Conservation (phyloP, 2,888 invertebrate species). For the Amblyjoppa fuscipennis region DNA sequence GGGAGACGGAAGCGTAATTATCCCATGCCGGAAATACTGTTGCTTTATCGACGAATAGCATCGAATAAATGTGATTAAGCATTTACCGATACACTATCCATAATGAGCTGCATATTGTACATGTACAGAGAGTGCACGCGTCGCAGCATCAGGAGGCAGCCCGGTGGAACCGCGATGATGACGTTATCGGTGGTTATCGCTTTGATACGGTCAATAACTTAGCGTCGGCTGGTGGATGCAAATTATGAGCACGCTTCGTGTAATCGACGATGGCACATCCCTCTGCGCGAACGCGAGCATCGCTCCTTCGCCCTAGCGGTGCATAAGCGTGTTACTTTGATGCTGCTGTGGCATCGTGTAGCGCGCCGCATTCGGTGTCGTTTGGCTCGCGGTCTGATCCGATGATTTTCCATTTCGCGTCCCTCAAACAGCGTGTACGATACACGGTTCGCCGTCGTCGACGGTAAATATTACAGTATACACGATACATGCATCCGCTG, state of each 20-base stretch:
- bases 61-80: slow-evolving; percentile 3
- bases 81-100: neutral
- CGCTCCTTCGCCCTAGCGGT: slow-evolving; percentile 24
- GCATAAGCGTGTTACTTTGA: slow-evolving; percentile 50
- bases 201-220: slow-evolving; percentile 63
- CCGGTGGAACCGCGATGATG: slow-evolving; percentile 45
- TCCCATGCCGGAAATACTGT: neutral
- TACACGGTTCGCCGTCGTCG: neutral
- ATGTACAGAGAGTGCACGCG: neutral
- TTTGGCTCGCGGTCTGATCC: slow-evolving; percentile 14
- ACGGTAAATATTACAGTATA: neutral
- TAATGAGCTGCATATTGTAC: slow-evolving; percentile 29
- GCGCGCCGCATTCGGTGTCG: neutral
- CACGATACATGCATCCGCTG: neutral
- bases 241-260: slow-evolving; percentile 48
- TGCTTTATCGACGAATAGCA: neutral
- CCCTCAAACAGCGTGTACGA: neutral
- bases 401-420: neutral
- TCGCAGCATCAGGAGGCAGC: neutral
- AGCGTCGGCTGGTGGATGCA: slow-evolving; percentile 53
- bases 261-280: slow-evolving; percentile 54
- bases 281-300: slow-evolving; percentile 23
- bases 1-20: neutral
- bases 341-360: neutral
- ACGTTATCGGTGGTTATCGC: slow-evolving; percentile 64